A percentile compares a stretch with the other conserved stretches of the same genome.
These are phyloP conservation scores for Nycticryphes semicollaris DNA, from an alignment of 2,113 vertebrate genomes.

Conservation along the genomic window DNA sequence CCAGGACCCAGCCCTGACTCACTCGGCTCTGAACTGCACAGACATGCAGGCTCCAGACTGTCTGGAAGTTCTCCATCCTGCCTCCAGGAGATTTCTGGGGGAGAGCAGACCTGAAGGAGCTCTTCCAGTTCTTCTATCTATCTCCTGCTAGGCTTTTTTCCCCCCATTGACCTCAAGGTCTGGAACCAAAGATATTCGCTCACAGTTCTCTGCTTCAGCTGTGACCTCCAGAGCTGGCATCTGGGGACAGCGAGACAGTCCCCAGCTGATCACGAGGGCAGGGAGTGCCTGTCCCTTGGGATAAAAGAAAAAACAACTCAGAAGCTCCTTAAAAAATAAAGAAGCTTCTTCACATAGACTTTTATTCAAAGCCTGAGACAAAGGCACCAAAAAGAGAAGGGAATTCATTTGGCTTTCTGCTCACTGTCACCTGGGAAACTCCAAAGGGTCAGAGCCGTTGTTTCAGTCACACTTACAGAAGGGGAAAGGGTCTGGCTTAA, in stretches of 20 bases:
- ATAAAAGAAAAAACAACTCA: neutral
- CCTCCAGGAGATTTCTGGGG: neutral
- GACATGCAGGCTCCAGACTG: neutral
- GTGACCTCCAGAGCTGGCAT: neutral
- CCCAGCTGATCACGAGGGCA: neutral
- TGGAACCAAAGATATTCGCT: neutral
- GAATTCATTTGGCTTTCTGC: slow-evolving; percentile 51
- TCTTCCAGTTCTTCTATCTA: slow-evolving; percentile 8
- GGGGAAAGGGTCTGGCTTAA: neutral
- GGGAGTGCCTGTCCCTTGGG: neutral
- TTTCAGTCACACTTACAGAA: neutral
- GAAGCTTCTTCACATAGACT: slow-evolving; percentile 70
- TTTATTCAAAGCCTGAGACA: slow-evolving; percentile 62
- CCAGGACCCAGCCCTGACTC: neutral
- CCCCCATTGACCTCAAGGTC: neutral
- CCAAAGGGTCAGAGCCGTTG: neutral
- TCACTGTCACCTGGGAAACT: neutral
- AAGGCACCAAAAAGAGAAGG: slow-evolving; percentile 63
- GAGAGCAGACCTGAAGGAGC: neutral
- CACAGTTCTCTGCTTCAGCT: neutral
- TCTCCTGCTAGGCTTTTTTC: neutral
- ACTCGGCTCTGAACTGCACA: neutral
- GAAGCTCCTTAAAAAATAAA: slow-evolving; percentile 65
- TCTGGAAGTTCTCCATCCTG: slow-evolving; percentile 8
- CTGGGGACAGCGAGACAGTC: neutral